These are phyloP conservation scores for Epicauta chinensis DNA, from an alignment of 1,140 invertebrate species.

Conservation along the genomic window DNA sequence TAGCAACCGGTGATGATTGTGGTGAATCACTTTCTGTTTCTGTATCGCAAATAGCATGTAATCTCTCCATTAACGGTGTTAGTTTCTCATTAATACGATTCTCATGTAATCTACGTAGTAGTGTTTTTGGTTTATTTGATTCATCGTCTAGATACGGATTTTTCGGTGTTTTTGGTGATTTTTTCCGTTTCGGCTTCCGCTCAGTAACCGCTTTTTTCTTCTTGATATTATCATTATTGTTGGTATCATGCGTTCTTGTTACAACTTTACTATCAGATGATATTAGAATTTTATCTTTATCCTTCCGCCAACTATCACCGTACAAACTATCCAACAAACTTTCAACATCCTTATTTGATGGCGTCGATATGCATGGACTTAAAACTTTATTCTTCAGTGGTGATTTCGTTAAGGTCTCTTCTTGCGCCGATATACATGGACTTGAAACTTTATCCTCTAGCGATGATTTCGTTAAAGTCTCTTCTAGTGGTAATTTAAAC, in stretches of 20 bases:
- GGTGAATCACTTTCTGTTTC: constrained; percentile 17
- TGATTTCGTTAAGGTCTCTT: not conserved
- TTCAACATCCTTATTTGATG: constrained; percentile 13
- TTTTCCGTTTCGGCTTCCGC: not conserved
- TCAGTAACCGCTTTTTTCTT: not conserved
- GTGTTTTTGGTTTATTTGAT: constrained; percentile 17
- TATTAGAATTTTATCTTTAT: constrained; percentile 30
- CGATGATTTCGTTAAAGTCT: constrained; percentile 10
- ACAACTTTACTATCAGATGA: constrained; percentile 20
- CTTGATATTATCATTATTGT: constrained; percentile 1
- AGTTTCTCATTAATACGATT: constrained; percentile 18
- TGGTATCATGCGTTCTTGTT: constrained; percentile 1
- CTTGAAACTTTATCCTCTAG: not conserved
- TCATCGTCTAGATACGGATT: constrained; percentile 27
- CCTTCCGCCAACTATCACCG: constrained; percentile 35
- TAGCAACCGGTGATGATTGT: constrained; percentile 3
- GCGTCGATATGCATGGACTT: not conserved
- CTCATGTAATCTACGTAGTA: constrained; percentile 22
- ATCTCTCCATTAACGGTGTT: constrained; percentile 19
- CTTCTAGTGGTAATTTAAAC: constrained; percentile 2
- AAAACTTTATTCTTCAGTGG: constrained; percentile 1
- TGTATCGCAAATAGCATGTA: constrained; percentile 31
- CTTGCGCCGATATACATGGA: constrained; percentile 1
- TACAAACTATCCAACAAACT: constrained; percentile 36
- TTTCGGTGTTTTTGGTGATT: constrained; percentile 15